Conservation (phyloP, 2,888 invertebrate genomes). For the Heliconius aoede region DNA sequence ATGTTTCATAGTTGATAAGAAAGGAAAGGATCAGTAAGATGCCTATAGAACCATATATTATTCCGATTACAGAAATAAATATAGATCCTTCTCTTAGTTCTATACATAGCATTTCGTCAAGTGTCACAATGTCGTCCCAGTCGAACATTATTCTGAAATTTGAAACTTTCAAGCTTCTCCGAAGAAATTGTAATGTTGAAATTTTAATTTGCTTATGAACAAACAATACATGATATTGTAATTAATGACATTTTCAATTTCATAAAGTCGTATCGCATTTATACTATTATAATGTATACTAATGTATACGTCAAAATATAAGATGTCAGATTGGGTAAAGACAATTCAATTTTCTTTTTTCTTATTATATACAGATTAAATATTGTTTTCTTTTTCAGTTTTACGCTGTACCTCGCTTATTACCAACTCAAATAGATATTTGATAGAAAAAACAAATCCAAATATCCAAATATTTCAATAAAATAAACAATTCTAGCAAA, state of each 20-base stretch:
- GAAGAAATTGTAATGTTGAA: not conserved
- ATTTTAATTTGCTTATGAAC: not conserved
- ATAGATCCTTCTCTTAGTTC: slow-evolving; percentile 52
- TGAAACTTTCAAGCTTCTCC: not conserved
- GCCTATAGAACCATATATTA: slow-evolving; percentile 54
- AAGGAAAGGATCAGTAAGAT: slow-evolving; percentile 52
- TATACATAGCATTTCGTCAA: slow-evolving; percentile 53
- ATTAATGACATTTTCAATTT: not conserved
- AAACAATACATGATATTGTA: slow-evolving; percentile 4
- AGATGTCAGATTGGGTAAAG: not conserved
- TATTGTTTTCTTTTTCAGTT: too few relatives aligned
- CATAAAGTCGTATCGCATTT: not conserved
- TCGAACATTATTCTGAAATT: slow-evolving; percentile 2
- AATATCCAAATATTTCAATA: too few relatives aligned
- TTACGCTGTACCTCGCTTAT: too few relatives aligned
- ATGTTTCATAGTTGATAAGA: slow-evolving; percentile 49
- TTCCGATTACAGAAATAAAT: slow-evolving; percentile 51
- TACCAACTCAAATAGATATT: too few relatives aligned
- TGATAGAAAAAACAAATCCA: too few relatives aligned
- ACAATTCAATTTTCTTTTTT: not conserved
- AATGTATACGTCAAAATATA: not conserved
- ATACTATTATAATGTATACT: not conserved
- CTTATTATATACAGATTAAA: not conserved
- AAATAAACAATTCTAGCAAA: too few relatives aligned
- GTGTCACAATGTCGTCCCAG: slow-evolving; percentile 43